Percentiles rank a stretch among this genome's conserved stretches.
These are phyloP conservation scores for Grapholita molesta DNA, from an alignment of 1,140 invertebrate genomes.

Conservation along the genomic window DNA sequence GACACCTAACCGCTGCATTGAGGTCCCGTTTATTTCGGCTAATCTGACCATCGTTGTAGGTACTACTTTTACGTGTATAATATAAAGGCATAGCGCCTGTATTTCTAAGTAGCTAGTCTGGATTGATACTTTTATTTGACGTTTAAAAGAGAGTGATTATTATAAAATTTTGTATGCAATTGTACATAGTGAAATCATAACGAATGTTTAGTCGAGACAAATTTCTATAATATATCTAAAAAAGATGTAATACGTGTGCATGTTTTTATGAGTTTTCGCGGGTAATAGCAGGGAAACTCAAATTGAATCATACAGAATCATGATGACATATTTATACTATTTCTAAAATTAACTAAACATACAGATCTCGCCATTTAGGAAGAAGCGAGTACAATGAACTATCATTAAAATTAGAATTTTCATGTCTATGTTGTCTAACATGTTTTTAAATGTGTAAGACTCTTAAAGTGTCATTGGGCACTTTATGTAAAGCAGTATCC, in stretches of 20 bases:
- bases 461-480: too few relatives aligned
- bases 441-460: too few relatives aligned
- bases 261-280: neutral
- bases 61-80: neutral
- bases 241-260: neutral
- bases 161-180: conserved; percentile 8
- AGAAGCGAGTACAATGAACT: too few relatives aligned
- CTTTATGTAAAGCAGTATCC: too few relatives aligned
- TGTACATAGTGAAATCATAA: conserved; percentile 9
- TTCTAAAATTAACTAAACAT: too few relatives aligned
- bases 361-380: too few relatives aligned
- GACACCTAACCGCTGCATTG: neutral
- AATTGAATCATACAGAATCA: too few relatives aligned
- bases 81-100: neutral
- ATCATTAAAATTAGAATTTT: too few relatives aligned
- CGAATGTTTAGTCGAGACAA: neutral
- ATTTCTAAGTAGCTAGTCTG: conserved; percentile 10
- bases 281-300: too few relatives aligned
- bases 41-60: neutral
- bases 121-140: neutral
- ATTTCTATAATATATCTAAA: neutral
- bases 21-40: neutral
- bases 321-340: too few relatives aligned
- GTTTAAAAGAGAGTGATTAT: neutral
- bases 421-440: too few relatives aligned